Percentiles rank a stretch among this genome's conserved stretches.
Conservation (phyloP, 1,140 invertebrate genomes). For the Saccostrea cuccullata region DNA sequence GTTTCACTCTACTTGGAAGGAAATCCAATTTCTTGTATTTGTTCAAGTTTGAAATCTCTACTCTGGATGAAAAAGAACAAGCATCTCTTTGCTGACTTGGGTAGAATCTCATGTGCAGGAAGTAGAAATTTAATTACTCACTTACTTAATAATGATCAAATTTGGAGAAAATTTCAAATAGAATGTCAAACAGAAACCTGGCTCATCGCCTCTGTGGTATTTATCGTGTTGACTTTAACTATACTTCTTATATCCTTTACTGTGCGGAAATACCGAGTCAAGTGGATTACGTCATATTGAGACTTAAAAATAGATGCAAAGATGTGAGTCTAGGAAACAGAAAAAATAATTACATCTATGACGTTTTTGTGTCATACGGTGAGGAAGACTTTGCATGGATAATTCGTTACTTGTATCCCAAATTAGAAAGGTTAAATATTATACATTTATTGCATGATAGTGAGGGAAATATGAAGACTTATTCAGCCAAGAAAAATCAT, state of each 20-base stretch:
- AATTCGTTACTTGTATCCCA: neutral
- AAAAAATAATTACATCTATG: neutral
- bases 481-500: too few relatives aligned
- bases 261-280: neutral
- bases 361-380: neutral
- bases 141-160: neutral
- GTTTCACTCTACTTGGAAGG: neutral
- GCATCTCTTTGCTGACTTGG: neutral
- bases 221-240: neutral
- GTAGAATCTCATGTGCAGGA: neutral
- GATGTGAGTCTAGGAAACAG: neutral
- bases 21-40: neutral
- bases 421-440: neutral
- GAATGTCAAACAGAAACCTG: neutral
- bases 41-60: neutral
- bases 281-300: neutral
- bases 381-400: neutral
- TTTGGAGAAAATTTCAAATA: neutral
- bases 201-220: neutral
- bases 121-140: neutral
- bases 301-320: neutral
- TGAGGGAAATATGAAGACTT: too few relatives aligned
- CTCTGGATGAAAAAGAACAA: neutral
- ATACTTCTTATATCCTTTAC: neutral
- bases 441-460: too few relatives aligned